Evolutionary conservation across 1,140 invertebrate species (phyloP), one percentile per base, ranked within the genome.

Genomic region (Atta texana): DNA sequence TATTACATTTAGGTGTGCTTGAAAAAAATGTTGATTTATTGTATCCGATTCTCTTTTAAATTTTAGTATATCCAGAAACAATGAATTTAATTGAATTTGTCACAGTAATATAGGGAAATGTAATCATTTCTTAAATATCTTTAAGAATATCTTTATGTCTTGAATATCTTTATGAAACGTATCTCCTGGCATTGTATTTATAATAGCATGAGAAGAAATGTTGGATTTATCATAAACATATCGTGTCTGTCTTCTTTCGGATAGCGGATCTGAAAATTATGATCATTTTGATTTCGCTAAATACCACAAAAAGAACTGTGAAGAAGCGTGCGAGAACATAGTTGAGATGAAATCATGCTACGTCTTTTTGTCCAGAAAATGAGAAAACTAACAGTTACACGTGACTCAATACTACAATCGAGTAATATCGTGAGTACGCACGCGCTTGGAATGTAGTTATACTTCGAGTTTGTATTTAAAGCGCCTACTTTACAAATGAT

Each of bases 381-480:
- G 16, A 5, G 44, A 14, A 68, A 80, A 69, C 59, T 64, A 49
- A 64, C 28, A 74, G 4, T 24, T 34, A 74, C 39, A 16, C 57
- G 57, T 31, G 61, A 31, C 24, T 51, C 39, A 31, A 78, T 66
- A 51, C 24, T 28, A 7, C 2, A 51, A 16, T 78, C 59, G 24
- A 55, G 44, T 78, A 39, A 80, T 53, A 53, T 34, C 14, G n/a
- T 18, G 64, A 57, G n/a, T 57, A 57, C 39, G 10, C 39, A 34
- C 18, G 55, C 53, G 18, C n/a, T 24, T 49, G 55, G 55, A 84
- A 84, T 51, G 44, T 57, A 61, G 57, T 75, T 49, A 61, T 63
- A 51, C 61, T 49, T 39, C n/a, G 69, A 44, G 3, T 77, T 82
- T 74, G 55, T 66, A 31, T 53, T 66, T 78, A 78, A 82, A 82